Evolutionary conservation across 1,140 invertebrate genomes (phyloP).

Genomic region (Amphibalanus amphitrite): DNA sequence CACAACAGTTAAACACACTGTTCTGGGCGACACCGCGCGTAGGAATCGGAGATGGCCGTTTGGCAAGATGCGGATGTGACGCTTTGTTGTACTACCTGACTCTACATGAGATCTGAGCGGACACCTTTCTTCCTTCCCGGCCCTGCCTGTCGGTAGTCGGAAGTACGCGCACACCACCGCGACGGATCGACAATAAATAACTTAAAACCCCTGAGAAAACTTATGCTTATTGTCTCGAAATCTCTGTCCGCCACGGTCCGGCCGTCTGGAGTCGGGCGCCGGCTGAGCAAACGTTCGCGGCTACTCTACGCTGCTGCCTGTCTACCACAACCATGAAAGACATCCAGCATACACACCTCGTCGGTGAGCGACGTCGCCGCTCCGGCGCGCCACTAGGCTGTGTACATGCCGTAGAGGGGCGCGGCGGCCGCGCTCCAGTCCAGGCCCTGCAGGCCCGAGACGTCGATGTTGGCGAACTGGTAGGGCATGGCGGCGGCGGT

Average conservation of each 20-base stretch:
- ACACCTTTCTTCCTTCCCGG: no score
- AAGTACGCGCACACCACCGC: background rate
- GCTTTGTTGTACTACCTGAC: background rate
- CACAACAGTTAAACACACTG: background rate
- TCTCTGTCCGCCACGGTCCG: background rate
- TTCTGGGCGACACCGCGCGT: background rate
- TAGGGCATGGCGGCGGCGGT: slow-evolving; percentile 32
- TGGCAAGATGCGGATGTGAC: slow-evolving; percentile 1
- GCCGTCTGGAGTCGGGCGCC: background rate
- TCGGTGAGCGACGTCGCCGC: no score
- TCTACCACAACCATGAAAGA: slow-evolving; percentile 1
- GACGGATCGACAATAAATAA: background rate
- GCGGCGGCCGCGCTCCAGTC: no score
- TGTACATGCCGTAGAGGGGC: no score
- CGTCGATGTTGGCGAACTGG: slow-evolving; percentile 64
- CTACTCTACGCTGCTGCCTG: background rate
- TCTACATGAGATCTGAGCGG: slow-evolving; percentile 1
- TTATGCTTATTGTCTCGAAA: background rate
- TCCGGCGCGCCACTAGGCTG: background rate
- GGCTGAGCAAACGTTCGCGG: background rate
- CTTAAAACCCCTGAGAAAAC: slow-evolving; percentile 1
- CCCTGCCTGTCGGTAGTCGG: background rate
- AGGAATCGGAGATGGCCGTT: background rate
- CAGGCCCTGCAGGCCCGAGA: no score
- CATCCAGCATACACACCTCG: background rate